Conservation (phyloP, 2,888 invertebrate species). For the Tuta absoluta region DNA sequence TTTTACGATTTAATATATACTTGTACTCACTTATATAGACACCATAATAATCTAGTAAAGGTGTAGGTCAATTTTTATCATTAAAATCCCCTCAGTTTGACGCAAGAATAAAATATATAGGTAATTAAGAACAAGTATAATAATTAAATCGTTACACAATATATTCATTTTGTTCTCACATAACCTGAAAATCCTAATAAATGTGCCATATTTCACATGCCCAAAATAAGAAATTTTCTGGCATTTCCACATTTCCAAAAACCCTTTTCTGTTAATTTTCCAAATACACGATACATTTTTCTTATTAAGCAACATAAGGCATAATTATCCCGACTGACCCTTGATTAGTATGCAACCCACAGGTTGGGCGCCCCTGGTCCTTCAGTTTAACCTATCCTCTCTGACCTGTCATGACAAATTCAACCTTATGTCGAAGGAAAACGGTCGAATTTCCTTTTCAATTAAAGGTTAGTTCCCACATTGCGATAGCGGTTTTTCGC, state of each 20-base stretch:
- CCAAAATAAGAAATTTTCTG: background rate
- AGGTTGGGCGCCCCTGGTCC: constrained; percentile 32
- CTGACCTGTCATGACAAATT: background rate
- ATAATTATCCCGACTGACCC: constrained; percentile 36
- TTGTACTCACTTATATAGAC: no score
- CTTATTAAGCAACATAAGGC: constrained; percentile 34
- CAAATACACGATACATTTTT: constrained; percentile 23
- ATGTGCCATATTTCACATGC: no score
- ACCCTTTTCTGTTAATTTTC: constrained; percentile 23
- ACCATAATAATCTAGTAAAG: no score
- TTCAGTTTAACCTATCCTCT: constrained; percentile 2
- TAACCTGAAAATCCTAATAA: no score
- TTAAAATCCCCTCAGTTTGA: no score
- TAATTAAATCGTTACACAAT: no score
- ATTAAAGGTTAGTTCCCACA: background rate
- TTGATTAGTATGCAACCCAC: constrained; percentile 35
- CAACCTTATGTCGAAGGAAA: background rate
- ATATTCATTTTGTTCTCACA: no score
- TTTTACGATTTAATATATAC: no score
- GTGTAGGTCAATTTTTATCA: no score
- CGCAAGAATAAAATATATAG: no score
- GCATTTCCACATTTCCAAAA: background rate
- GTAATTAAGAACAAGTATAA: no score
- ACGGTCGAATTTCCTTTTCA: background rate
- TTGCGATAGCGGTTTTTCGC: background rate